Percentiles rank a stretch among this genome's conserved stretches.
Evolutionary conservation across 2,113 vertebrate genomes (phyloP).

Genomic region (human (Homo sapiens)): GRCh38 chr16:18432001-18432500

Average conservation of each 20-base stretch:
- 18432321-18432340: not conserved
- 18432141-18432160: not conserved
- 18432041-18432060: accelerated
- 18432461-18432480: too few relatives aligned
- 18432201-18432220: not conserved
- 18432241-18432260: not conserved
- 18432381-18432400: accelerated
- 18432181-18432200: not conserved
- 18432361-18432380: not conserved
- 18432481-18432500: too few relatives aligned
- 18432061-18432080: not conserved
- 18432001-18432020: not conserved
- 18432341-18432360: not conserved
- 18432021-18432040: accelerated
- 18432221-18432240: constrained; percentile 4
- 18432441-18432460: too few relatives aligned
- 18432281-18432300: not conserved
- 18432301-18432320: not conserved
- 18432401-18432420: not conserved
- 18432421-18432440: too few relatives aligned
- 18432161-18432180: not conserved
- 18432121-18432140: accelerated
- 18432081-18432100: not conserved
- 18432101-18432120: not conserved
- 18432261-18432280: not conserved